phyloP scores from a whole-genome alignment of 53 echinoderm and acorn worm species.

The Mesocentrotus franciscanus region DNA sequence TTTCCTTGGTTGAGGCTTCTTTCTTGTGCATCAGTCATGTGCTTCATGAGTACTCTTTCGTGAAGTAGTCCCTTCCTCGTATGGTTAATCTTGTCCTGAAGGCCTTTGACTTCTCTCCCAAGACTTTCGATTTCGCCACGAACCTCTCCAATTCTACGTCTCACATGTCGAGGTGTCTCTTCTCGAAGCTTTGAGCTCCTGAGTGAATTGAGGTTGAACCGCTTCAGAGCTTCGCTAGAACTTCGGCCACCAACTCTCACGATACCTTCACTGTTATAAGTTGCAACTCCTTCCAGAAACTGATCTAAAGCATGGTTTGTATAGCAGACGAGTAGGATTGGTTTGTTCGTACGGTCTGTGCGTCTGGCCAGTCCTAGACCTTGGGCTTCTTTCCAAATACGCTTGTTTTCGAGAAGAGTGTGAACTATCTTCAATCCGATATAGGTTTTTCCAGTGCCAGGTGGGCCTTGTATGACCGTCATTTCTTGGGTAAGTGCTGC shows the following conservation, averaged over 20 bases:
- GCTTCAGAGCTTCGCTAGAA: conserved; percentile 73
- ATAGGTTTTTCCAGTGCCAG: conserved; percentile 93
- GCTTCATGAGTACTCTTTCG: conserved; percentile 24
- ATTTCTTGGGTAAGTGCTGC: conserved; percentile 85
- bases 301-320: conserved; percentile 98
- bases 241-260: conserved; percentile 89
- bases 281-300: conserved; percentile 88
- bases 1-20: conserved; percentile 41
- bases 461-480: conserved; percentile 93
- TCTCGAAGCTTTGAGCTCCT: conserved; percentile 30
- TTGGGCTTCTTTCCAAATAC: conserved; percentile 51
- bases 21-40: conserved; percentile 60
- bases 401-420: conserved; percentile 77
- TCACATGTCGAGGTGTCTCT: not conserved
- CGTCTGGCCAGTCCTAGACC: not conserved
- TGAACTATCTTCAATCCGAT: conserved; percentile 88
- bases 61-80: conserved; percentile 71
- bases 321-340: conserved; percentile 91
- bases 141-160: conserved; percentile 51
- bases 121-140: conserved; percentile 28
- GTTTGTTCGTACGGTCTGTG: conserved; percentile 25
- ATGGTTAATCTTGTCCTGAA: conserved; percentile 48
- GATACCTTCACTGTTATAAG: conserved; percentile 61
- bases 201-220: conserved; percentile 70
- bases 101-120: conserved; percentile 52